Base-by-base conservation (phyloP, 2,888 invertebrate genomes). In the Digitonthophagus gazella region DNA sequence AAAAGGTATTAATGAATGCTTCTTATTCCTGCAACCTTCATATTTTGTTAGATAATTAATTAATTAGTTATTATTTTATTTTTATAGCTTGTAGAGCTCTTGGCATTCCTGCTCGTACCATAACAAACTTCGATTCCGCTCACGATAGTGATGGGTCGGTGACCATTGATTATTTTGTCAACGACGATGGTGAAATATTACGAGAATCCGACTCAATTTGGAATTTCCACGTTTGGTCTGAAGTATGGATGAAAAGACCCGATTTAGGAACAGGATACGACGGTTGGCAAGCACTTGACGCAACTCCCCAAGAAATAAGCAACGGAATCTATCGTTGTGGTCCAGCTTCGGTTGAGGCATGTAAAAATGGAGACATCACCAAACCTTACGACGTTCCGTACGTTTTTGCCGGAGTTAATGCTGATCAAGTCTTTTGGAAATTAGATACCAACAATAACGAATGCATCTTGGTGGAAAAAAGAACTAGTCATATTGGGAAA, bases 271-370 rank as follows among this genome's bases (percentile, higher is more conserved):
- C 84, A 0, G 87, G 88, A 19, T 95, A 93, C 76, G 90, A 89
- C 6, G 97, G 97, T 8, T 97, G 97, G 97, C 97, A 97, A 78
- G 95, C 89, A 0, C 88, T 97, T 57, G 97, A 97, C 79, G 89
- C 95, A 0, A 97, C 96, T 0, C 96, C 96, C 0, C 96, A 97
- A 80, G 96, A 94, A 80, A 83, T 88, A 0, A 94, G 93, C 55
- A 92, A 92, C 68, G 90, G 91, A 69, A 86, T 92, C 81, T 96
- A 88, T 81, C 88, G 93, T 44, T 93, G 93, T 76, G 97, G 97
- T 0, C 97, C 97, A 0, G 90, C 95, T 0, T 93, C 96, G 0
- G 89, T 96, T 2, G 83, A 85, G 8, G 94, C 96, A 0, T 90
- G 96, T 0, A 91, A 93, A 72, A 87, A 90, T 18, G 97, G 95